Conservation (phyloP, 2,113 vertebrate genomes). For the Bungarus multicinctus region DNA sequence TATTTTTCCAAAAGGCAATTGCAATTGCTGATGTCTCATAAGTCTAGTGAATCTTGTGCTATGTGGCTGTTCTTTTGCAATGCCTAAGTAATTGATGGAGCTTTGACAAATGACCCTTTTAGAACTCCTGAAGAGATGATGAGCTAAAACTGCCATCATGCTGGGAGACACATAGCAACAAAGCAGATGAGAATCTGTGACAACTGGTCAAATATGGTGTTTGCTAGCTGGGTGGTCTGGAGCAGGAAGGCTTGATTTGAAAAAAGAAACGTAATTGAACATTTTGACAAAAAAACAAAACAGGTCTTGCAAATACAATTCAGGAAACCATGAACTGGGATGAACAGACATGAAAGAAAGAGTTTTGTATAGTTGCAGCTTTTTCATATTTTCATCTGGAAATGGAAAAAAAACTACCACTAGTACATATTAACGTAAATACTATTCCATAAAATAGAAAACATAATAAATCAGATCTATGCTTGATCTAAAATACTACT, state of each 20-base stretch:
- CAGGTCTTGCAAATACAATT: background rate
- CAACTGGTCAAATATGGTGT: background rate
- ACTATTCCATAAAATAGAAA: background rate
- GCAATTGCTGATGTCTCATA: background rate
- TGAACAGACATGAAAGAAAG: background rate
- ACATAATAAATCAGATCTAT: background rate
- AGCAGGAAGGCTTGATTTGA: background rate
- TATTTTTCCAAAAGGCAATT: background rate
- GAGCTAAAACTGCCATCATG: background rate
- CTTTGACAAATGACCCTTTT: slow-evolving; percentile 25
- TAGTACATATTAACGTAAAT: background rate
- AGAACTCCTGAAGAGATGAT: slow-evolving; percentile 4
- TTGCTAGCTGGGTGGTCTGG: slow-evolving; percentile 15
- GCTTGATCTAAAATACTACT: background rate
- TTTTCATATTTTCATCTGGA: background rate
- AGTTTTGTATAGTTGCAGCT: too few species aligned
- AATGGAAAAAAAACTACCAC: background rate
- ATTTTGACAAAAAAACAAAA: background rate
- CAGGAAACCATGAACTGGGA: background rate
- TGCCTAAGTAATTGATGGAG: slow-evolving; percentile 7
- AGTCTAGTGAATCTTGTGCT: slow-evolving; percentile 6
- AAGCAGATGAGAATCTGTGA: background rate
- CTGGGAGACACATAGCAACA: background rate
- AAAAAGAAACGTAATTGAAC: background rate
- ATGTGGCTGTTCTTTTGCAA: slow-evolving; percentile 24